Percentiles rank a stretch among this genome's conserved stretches.
Evolutionary conservation across 2,113 vertebrate genomes (phyloP).

Genomic region (Daphoenositta chrysoptera): DNA sequence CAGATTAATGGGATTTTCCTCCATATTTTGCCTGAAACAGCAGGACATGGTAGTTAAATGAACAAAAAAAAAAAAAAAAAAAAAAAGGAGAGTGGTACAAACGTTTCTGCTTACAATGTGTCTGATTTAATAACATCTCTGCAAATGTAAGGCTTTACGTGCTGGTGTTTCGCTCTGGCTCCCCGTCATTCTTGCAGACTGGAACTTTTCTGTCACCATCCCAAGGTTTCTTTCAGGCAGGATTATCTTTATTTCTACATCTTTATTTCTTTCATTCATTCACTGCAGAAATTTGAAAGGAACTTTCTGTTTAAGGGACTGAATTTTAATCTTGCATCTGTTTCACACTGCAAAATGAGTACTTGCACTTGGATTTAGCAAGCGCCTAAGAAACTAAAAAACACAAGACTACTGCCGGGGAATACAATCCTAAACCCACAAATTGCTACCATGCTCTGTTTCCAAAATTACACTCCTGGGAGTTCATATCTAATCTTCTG

Average conservation of each 20-base stretch:
- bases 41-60: constrained; percentile 59
- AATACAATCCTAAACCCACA: background rate
- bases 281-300: background rate
- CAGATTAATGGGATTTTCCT: constrained; percentile 73
- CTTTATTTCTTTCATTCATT: constrained; percentile 11
- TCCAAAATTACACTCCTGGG: background rate
- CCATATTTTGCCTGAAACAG: constrained; percentile 75
- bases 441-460: background rate
- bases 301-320: background rate
- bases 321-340: background rate
- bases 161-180: constrained; percentile 55
- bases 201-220: constrained; percentile 14
- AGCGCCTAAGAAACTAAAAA: background rate
- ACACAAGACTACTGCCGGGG: background rate
- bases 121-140: constrained; percentile 62
- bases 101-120: constrained; percentile 32
- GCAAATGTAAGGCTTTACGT: constrained; percentile 29
- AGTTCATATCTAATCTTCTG: background rate
- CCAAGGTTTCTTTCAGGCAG: constrained; percentile 41
- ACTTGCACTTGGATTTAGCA: background rate
- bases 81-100: background rate
- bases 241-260: constrained; percentile 30
- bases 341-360: background rate
- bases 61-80: background rate
- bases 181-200: background rate